Evolutionary conservation across 2,888 invertebrate species (phyloP).

Genomic region (Bellardia pandia): DNA sequence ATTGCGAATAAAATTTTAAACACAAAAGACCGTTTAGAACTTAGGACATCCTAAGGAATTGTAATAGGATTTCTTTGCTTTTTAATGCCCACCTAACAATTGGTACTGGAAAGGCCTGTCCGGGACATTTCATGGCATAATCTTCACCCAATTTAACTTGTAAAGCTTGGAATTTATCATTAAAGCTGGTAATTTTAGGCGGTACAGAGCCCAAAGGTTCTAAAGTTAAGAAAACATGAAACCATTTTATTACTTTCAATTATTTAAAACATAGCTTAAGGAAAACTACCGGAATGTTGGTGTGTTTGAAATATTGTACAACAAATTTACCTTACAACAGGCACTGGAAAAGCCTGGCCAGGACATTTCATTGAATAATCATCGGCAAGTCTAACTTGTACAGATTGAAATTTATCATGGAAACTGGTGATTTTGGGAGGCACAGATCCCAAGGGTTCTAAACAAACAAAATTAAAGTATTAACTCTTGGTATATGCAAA

Average conservation of each 20-base stretch:
- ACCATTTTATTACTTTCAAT: too few relatives aligned
- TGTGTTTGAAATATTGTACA: neutral
- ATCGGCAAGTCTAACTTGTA: constrained; percentile 84
- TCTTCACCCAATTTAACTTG: constrained; percentile 77
- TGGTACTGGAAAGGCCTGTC: constrained; percentile 84
- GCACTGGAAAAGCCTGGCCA: constrained; percentile 90
- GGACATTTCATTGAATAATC: constrained; percentile 89
- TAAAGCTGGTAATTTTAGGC: constrained; percentile 87
- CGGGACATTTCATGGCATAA: constrained; percentile 89
- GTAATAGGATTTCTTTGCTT: neutral
- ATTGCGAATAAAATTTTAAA: too few relatives aligned
- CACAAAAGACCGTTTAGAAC: too few relatives aligned
- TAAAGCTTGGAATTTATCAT: constrained; percentile 85
- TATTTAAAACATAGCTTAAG: neutral
- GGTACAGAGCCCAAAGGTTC: constrained; percentile 85
- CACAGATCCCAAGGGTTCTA: constrained; percentile 85
- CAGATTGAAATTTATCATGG: constrained; percentile 83
- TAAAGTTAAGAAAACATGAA: constrained; percentile 74
- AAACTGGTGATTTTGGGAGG: constrained; percentile 86
- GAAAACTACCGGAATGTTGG: constrained; percentile 75
- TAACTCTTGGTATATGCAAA: neutral
- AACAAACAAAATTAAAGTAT: constrained; percentile 72
- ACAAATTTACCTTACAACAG: constrained; percentile 84
- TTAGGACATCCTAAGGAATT: too few relatives aligned
- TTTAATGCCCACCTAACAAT: constrained; percentile 79